Evolutionary conservation across 2,888 invertebrate species (phyloP).

Genomic region (Entomobrya proxima): DNA sequence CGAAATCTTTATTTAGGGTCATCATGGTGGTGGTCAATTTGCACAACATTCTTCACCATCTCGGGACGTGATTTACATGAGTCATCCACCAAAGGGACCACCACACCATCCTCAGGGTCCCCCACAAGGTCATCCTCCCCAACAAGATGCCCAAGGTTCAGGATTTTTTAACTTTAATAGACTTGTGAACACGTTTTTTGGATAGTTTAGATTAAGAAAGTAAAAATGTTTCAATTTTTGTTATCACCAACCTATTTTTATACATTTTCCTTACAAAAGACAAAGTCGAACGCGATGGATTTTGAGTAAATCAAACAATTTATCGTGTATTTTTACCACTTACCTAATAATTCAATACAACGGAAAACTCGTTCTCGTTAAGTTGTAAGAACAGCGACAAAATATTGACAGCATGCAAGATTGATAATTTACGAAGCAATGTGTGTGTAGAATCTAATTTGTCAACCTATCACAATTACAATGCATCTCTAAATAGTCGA

Average conservation of each 20-base stretch:
- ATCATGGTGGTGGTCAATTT: conserved; percentile 51
- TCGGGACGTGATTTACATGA: conserved; percentile 55
- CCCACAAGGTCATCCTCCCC: conserved; percentile 14
- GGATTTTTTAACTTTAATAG: conserved; percentile 70
- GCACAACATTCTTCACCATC: conserved; percentile 56
- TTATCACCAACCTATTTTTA: no score
- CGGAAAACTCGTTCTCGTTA: no score
- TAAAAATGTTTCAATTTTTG: no score
- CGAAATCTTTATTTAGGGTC: conserved; percentile 36
- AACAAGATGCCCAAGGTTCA: conserved; percentile 26
- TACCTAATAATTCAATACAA: no score
- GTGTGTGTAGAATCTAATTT: no score
- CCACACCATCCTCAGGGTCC: conserved; percentile 33
- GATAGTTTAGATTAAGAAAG: conserved; percentile 4
- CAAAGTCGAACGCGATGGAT: no score
- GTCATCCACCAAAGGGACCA: conserved; percentile 10
- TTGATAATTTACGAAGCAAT: no score
- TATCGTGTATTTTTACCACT: no score
- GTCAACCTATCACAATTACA: background rate
- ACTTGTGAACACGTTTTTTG: conserved; percentile 68
- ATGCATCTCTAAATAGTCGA: conserved; percentile 20
- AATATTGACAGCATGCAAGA: no score
- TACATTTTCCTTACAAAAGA: no score
- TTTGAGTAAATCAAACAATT: no score
- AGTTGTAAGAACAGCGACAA: no score